Evolutionary conservation across 2,113 vertebrate genomes (phyloP), one percentile per base, ranked within the genome.

Genomic region (Addax nasomaculatus): DNA sequence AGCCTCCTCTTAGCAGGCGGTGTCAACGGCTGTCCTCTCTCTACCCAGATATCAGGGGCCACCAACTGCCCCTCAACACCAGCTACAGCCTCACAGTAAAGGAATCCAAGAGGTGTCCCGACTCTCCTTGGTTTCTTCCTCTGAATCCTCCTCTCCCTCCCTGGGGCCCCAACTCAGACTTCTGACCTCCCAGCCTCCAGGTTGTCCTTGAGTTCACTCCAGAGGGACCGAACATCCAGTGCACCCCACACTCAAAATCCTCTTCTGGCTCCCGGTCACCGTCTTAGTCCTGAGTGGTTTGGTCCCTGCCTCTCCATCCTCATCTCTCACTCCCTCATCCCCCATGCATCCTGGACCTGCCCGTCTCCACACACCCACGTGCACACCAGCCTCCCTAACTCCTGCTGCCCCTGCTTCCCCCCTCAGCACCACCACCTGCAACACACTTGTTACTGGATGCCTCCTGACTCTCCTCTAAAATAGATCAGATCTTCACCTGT

Each of bases 401-500:
- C 21, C 14, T 3, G 47, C 30, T 3, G 5, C 2, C 23, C 16
- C 51, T 3, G 11, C 21, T 2, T 14, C 16, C 10, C 80, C 16
- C 57, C 27, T 39, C 1, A 21, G 33, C 45, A 30, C 43, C 16
- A 14, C 36, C 25, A 12, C 78, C 30, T 33, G 64, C 55, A 43
- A 36, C 1, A 29, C 45, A 23, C 9, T 16, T 23, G 43, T 47
- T 51, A 2, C 2, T 2, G 45, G 21, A 23, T 25, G 39, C 36
- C 39, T 39, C 27, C 7, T 2, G 29, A 45, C 36, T 23, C 8
- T 33, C 73, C 43, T 81, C 89, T 43, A 15, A 1, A 51, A 27
- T 0, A 2, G 4, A 21, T 1, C 9, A 0, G 10, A 27, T 21
- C 33, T n/a, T 51, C 16, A 10, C 49, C 19, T 2, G 3, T 33